Evolutionary conservation across 2,888 invertebrate species (phyloP).

Genomic region (Lasioglossum oenotherae): DNA sequence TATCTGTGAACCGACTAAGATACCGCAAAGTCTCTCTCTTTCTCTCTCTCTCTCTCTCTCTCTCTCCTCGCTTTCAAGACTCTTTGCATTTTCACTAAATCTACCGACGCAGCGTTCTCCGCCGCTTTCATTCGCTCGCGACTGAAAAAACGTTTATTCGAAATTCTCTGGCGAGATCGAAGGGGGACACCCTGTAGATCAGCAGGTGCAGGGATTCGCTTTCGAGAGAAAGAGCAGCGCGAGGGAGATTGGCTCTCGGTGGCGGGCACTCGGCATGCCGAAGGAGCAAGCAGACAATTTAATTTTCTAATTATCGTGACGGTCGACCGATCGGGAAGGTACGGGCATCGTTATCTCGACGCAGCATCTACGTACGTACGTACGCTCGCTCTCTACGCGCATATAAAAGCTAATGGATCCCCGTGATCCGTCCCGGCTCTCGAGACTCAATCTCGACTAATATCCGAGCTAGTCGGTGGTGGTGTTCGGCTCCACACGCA

Average conservation of each 20-base stretch:
- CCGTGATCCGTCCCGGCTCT: slow-evolving; percentile 61
- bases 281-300: slow-evolving; percentile 77
- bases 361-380: slow-evolving; percentile 75
- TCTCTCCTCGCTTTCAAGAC: slow-evolving; percentile 51
- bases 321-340: slow-evolving; percentile 69
- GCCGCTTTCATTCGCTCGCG: background rate
- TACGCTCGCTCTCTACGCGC: slow-evolving; percentile 67
- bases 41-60: slow-evolving; percentile 57
- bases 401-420: slow-evolving; percentile 81
- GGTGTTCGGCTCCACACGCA: slow-evolving; percentile 47
- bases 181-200: slow-evolving; percentile 24
- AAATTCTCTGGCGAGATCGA: background rate
- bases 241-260: slow-evolving; percentile 9
- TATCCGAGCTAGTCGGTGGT: slow-evolving; percentile 73
- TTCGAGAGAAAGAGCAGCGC: slow-evolving; percentile 17
- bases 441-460: slow-evolving; percentile 80
- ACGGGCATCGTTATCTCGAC: slow-evolving; percentile 75
- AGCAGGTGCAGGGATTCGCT: slow-evolving; percentile 38
- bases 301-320: slow-evolving; percentile 83
- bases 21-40: slow-evolving; percentile 63
- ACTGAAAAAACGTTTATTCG: background rate
- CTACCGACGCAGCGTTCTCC: background rate
- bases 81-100: slow-evolving; percentile 65
- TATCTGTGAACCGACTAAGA: slow-evolving; percentile 78
- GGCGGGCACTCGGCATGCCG: slow-evolving; percentile 25